These are phyloP conservation scores for Oreochromis tanganicae DNA, from an alignment of 2,113 vertebrate genomes.

Conservation along the genomic window DNA sequence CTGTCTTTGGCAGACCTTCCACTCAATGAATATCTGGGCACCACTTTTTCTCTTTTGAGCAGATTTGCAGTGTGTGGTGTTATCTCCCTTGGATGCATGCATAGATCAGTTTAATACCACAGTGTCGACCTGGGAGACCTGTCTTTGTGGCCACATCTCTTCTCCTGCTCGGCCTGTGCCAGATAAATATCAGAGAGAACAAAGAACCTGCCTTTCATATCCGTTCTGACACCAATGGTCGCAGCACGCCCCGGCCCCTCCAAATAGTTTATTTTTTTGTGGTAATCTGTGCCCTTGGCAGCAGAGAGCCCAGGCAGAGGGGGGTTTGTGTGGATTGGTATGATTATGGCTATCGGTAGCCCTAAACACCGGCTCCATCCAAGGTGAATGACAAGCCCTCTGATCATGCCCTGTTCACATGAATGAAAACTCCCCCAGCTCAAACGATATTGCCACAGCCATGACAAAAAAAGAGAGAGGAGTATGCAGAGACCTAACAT, in stretches of 20 bases:
- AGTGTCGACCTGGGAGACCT: conserved; percentile 6
- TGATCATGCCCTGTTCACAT: neutral
- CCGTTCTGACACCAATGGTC: neutral
- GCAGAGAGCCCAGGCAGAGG: neutral
- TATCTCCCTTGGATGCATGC: conserved; percentile 30
- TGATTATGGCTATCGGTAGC: conserved; percentile 48
- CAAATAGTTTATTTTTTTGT: conserved; percentile 31
- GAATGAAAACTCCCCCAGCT: neutral
- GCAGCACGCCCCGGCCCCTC: neutral
- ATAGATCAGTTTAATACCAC: conserved; percentile 40
- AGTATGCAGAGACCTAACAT: neutral
- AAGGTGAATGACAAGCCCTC: conserved; percentile 37
- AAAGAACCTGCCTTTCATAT: conserved; percentile 34
- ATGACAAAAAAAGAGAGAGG: neutral
- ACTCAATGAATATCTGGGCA: neutral
- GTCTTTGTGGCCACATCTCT: neutral
- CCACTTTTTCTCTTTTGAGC: neutral
- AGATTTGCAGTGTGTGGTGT: neutral
- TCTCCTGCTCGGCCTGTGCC: neutral
- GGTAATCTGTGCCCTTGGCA: conserved; percentile 35
- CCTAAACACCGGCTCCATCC: conserved; percentile 35
- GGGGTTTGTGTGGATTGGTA: conserved; percentile 20
- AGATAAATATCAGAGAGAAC: conserved; percentile 49
- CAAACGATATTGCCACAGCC: neutral
- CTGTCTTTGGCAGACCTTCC: neutral